Percentiles rank a stretch among this genome's conserved stretches.
Conservation (phyloP, 2,113 vertebrate species). For the Crotalus tigris region DNA sequence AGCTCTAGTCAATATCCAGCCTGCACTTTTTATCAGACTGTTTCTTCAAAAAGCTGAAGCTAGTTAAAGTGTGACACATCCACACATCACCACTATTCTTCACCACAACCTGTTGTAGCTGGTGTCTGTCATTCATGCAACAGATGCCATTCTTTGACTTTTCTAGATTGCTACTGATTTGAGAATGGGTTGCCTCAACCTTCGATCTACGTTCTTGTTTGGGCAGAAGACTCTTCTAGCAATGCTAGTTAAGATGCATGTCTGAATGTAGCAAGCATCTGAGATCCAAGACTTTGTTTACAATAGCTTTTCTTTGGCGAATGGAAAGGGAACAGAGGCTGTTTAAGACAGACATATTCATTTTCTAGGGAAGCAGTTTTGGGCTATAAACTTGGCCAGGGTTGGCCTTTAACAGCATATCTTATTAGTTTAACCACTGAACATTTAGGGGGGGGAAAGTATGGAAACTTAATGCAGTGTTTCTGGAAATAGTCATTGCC, state of each 20-base stretch:
- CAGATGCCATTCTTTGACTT: not conserved
- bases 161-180: not conserved
- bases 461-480: constrained; percentile 28
- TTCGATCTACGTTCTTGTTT: not conserved
- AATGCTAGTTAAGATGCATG: not conserved
- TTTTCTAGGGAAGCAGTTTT: constrained; percentile 40
- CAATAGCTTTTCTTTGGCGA: constrained; percentile 19
- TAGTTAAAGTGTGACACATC: not conserved
- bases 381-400: constrained; percentile 39
- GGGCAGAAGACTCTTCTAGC: not conserved
- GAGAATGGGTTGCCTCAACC: not conserved
- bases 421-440: constrained; percentile 37
- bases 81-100: not conserved
- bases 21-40: not conserved
- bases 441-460: constrained; percentile 30
- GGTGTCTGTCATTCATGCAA: not conserved
- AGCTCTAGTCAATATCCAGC: not conserved
- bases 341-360: constrained; percentile 49
- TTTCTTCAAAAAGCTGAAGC: not conserved
- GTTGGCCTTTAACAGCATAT: constrained; percentile 36
- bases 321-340: constrained; percentile 6
- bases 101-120: not conserved
- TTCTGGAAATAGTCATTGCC: constrained; percentile 41
- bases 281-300: not conserved
- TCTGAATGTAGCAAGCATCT: not conserved